These are phyloP conservation scores for Diceros bicornis DNA, from an alignment of 2,797 vertebrate genomes.

Conservation along the genomic window DNA sequence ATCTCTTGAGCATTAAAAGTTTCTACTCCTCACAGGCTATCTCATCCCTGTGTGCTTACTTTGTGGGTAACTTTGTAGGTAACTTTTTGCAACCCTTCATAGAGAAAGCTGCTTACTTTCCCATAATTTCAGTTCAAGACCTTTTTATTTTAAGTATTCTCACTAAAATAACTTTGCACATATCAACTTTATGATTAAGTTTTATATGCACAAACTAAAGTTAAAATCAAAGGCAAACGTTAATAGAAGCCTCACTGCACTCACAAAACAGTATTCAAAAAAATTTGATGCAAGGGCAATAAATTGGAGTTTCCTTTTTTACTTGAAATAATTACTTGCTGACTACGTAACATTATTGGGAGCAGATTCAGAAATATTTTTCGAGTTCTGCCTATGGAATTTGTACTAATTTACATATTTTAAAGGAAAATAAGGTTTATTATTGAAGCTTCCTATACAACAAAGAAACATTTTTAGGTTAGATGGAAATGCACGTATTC, in stretches of 20 bases:
- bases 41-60: neutral
- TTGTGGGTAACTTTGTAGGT: neutral
- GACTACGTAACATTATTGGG: neutral
- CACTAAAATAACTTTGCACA: neutral
- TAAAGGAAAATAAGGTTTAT: neutral
- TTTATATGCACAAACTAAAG: neutral
- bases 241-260: neutral
- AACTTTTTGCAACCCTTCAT: neutral
- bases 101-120: neutral
- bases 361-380: constrained; percentile 17
- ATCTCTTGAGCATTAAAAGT: neutral
- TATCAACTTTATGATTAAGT: neutral
- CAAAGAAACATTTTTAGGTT: constrained; percentile 44
- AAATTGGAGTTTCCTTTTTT: neutral
- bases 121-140: neutral
- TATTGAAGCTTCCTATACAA: neutral
- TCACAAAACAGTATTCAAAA: neutral
- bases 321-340: constrained; percentile 45
- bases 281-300: neutral
- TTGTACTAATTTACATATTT: constrained; percentile 25
- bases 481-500: constrained; percentile 29
- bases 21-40: neutral
- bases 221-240: neutral
- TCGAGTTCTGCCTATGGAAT: neutral
- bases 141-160: neutral